Percentiles rank a stretch among this genome's conserved stretches.
Evolutionary conservation across 2,888 invertebrate species (phyloP).

Genomic region (Mythimna ferrago): DNA sequence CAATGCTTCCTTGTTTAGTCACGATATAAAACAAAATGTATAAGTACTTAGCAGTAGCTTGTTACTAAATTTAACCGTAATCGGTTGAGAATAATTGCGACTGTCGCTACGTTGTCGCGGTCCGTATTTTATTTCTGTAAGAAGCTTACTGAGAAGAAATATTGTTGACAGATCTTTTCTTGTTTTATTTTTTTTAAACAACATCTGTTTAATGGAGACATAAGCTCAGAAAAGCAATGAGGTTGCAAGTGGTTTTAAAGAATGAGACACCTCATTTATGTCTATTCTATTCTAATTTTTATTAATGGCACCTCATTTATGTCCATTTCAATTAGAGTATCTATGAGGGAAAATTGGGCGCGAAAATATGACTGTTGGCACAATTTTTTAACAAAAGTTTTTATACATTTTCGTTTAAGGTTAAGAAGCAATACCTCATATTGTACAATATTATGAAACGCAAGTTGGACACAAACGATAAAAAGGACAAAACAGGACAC

Average conservation of each 20-base stretch:
- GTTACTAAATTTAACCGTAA: conserved; percentile 60
- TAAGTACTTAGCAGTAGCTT: conserved; percentile 26
- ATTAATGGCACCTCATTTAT: too few relatives aligned
- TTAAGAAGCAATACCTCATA: too few relatives aligned
- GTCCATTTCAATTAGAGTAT: too few relatives aligned
- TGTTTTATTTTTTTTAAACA: neutral
- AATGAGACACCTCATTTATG: too few relatives aligned
- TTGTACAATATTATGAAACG: too few relatives aligned
- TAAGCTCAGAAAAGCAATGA: neutral
- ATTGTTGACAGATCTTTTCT: conserved; percentile 32
- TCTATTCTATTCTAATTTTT: too few relatives aligned
- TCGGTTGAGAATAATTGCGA: conserved; percentile 54
- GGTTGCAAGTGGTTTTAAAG: neutral
- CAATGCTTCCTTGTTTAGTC: conserved; percentile 65
- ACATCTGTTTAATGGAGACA: neutral
- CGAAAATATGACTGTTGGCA: neutral
- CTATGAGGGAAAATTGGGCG: neutral
- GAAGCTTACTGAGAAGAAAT: conserved; percentile 17
- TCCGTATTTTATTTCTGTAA: conserved; percentile 38
- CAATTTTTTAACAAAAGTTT: too few relatives aligned
- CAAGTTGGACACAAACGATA: too few relatives aligned
- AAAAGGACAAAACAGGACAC: too few relatives aligned
- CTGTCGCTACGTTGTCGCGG: conserved; percentile 30
- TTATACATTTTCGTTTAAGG: too few relatives aligned
- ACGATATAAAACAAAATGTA: conserved; percentile 58